Evolutionary conservation across 1,140 invertebrate species (phyloP).

Genomic region (Ceratina australensis): DNA sequence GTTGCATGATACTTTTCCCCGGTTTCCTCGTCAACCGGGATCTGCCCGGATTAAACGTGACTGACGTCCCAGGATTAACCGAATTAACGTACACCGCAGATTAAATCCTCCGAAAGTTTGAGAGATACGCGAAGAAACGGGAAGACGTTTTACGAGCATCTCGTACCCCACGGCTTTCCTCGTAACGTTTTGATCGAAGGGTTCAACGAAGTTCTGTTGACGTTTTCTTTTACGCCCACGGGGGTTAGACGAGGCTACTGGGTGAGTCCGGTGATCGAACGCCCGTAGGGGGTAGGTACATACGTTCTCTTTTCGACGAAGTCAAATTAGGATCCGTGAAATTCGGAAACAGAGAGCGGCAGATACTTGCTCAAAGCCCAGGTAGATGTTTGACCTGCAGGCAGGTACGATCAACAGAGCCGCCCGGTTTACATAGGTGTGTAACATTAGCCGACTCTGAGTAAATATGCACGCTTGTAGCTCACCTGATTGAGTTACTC

Average conservation of each 20-base stretch:
- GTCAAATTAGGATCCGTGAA: conserved; percentile 47
- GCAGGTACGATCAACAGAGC: conserved; percentile 61
- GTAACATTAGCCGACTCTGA: conserved; percentile 65
- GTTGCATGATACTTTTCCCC: conserved; percentile 41
- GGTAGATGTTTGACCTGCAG: conserved; percentile 66
- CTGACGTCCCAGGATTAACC: conserved; percentile 52
- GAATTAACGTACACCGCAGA: conserved; percentile 55
- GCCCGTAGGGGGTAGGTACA: neutral
- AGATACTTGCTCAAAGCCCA: conserved; percentile 66
- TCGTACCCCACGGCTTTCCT: too few relatives aligned
- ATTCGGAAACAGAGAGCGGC: conserved; percentile 38
- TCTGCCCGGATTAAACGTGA: conserved; percentile 59
- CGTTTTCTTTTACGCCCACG: neutral
- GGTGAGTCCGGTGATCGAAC: too few relatives aligned
- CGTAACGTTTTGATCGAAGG: conserved; percentile 4
- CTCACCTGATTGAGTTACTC: conserved; percentile 51
- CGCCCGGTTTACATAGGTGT: conserved; percentile 61
- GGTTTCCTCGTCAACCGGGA: conserved; percentile 39
- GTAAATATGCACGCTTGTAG: conserved; percentile 69
- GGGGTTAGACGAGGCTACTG: too few relatives aligned
- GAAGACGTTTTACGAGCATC: too few relatives aligned
- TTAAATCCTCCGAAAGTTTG: conserved; percentile 55
- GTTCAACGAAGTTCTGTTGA: neutral
- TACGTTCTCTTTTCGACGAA: conserved; percentile 1
- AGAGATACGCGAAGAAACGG: conserved; percentile 30